Base-by-base conservation (phyloP, 2,888 invertebrate genomes). In the Geotrupes spiniger region DNA sequence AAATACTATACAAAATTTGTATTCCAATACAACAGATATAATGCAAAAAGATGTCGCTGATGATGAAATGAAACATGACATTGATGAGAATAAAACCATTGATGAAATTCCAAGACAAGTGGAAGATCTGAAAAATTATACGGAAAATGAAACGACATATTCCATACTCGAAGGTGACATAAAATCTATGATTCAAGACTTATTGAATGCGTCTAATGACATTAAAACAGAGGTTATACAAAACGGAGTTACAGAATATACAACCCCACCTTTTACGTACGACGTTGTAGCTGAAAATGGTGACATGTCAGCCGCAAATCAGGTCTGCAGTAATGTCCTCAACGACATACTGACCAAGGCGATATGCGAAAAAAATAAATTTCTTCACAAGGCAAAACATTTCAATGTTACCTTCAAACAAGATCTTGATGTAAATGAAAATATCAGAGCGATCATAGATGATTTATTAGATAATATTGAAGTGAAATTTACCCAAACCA, bases 151-250 rank as follows among this genome's bases (percentile, higher is more conserved):
- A n/a, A 41, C 14, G 31, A 40, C 46, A 1, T 51, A 51, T 25
- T 37, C 51, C 6, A 38, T 46, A 14, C 42, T 33, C 6, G 51
- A 51, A 16, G 33, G 21, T 8, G 51, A 51, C 29, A 46, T 51
- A 21, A 51, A 51, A 25, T 10, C 33, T 8, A 51, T 51, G 51
- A 51, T 51, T 26, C 46, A 46, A 25, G 51, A 51, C 27, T 33
- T 51, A n/a, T 21, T 51, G 12, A 12, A 38, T 9, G 51, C 46
- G 31, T 42, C 51, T 1, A 42, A 46, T 27, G 40, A 46, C 28
- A 27, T 51, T 15, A 51, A 51, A 43, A 42, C 46, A n/a, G 31
- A 42, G 2, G 36, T 46, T 2, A 27, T 51, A 6, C 38, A 46
- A 2, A 39, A 36, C 16, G 46, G 46, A 10, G 11, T 46, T 33